Evolutionary conservation across 1,140 invertebrate genomes (phyloP), one percentile per base, ranked within the genome.

Genomic region (Leptestheria dahalacensis): DNA sequence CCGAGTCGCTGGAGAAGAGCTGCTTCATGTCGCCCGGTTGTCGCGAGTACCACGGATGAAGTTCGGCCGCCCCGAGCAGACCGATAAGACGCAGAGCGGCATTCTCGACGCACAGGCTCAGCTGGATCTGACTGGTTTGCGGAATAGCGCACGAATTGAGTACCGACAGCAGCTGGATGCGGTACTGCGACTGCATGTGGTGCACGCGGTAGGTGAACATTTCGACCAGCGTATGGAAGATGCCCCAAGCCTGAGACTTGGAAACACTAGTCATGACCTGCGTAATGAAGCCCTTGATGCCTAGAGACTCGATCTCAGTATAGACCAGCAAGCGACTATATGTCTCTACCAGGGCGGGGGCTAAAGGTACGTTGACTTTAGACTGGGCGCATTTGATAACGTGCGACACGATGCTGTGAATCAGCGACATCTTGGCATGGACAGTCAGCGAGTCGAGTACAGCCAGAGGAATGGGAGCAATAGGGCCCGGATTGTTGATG

Each of bases 391-490:
- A 74, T 69, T 91, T 91, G 15, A 90, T 86, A 1, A 95, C 84
- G 66, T 91, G 83, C 1, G 86, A 85, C 0, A 91, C 88, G 65
- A 93, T 93, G 52, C 85, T 87, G 67, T 97, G 92, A 59, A 97
- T 95, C n/a, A 97, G 72, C 62, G 89, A 93, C 93, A 97, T 97
- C 72, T 97, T 97, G 0, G 91, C 90, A 71, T 97, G 92, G 11
- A 96, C 86, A 0, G 94, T 96, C 15, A 97, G 71, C n/a, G 91
- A 93, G 69, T 97, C 94, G 2, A 97, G 71, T 20, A 95, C 82
- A 25, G 85, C 86, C 83, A 97, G 93, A 0, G 89, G 87, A 12
- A 97, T 73, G 0, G 93, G 93, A 15, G 70, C 68, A 70, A 68
- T 60, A 28, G 21, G 50, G 33, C 26, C 41, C 56, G 61, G 33